phyloP scores from a whole-genome alignment of 2,888 invertebrate genomes.

The Agrochola circellaris region DNA sequence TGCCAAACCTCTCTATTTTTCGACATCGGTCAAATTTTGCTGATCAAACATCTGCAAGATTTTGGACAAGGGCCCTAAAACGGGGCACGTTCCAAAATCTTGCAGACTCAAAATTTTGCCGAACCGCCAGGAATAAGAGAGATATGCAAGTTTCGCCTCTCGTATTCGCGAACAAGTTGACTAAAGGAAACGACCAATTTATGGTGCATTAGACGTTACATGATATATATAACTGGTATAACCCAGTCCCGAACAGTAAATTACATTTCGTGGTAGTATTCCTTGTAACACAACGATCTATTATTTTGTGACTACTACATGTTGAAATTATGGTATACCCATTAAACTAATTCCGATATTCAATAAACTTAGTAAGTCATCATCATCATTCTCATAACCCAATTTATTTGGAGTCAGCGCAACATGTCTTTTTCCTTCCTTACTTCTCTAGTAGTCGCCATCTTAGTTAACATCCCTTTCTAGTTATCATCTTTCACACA shows the following conservation, averaged over 20 bases:
- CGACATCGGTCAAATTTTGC: too few species aligned
- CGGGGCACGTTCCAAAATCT: too few species aligned
- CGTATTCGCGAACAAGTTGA: slow-evolving; percentile 5
- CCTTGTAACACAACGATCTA: not conserved
- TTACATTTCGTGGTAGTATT: not conserved
- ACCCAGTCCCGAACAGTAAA: not conserved
- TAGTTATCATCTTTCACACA: not conserved
- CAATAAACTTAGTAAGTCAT: not conserved
- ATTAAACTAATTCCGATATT: not conserved
- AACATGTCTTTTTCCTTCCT: not conserved
- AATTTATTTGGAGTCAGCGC: not conserved
- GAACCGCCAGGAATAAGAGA: not conserved
- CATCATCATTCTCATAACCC: not conserved
- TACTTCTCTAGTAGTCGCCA: not conserved
- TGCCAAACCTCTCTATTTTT: not conserved
- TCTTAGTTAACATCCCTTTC: not conserved
- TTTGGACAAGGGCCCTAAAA: too few species aligned
- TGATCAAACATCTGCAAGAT: too few species aligned
- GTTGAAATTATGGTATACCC: not conserved
- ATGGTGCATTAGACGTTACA: slow-evolving; percentile 10
- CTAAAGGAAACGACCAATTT: slow-evolving; percentile 41
- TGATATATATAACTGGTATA: not conserved
- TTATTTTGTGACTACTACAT: not conserved
- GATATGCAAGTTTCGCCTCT: not conserved
- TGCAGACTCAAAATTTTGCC: not conserved